phyloP scores from a whole-genome alignment of 1,140 invertebrate genomes.

The Drosophila tani region DNA sequence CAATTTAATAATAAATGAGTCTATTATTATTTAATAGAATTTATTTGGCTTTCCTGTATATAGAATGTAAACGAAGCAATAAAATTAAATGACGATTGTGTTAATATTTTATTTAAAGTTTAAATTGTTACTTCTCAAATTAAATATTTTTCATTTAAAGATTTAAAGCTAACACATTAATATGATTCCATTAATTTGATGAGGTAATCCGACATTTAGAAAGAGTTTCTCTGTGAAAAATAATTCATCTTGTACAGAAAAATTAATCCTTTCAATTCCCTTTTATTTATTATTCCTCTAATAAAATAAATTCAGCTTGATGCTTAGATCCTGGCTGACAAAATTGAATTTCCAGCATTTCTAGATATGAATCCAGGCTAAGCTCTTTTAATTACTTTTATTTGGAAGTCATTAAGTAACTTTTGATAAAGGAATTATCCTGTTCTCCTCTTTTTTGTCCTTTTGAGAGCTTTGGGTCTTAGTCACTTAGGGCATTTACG shows the following conservation, averaged over 20 bases:
- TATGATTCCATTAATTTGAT: no score
- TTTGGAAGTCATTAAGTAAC: constrained; percentile 35
- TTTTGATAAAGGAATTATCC: constrained; percentile 40
- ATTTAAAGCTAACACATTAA: no score
- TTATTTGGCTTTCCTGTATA: no score
- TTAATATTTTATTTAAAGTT: neutral
- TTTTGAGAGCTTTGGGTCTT: constrained; percentile 12
- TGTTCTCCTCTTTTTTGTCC: constrained; percentile 1
- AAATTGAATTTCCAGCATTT: constrained; percentile 14
- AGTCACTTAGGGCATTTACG: constrained; percentile 26
- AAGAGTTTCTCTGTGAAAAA: neutral
- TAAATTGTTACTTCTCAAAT: no score
- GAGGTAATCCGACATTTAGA: neutral
- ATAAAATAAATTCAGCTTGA: neutral
- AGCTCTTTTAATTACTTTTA: constrained; percentile 46
- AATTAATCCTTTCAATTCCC: neutral
- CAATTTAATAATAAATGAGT: neutral
- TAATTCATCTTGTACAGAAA: neutral
- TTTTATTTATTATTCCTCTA: neutral
- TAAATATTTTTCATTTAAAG: no score
- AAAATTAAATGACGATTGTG: no score
- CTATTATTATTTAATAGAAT: constrained; percentile 3
- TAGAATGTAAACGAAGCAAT: neutral
- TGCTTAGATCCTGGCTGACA: neutral
- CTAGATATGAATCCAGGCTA: constrained; percentile 7